Evolutionary conservation across 2,888 invertebrate genomes (phyloP).

Genomic region (Melieria omissa): DNA sequence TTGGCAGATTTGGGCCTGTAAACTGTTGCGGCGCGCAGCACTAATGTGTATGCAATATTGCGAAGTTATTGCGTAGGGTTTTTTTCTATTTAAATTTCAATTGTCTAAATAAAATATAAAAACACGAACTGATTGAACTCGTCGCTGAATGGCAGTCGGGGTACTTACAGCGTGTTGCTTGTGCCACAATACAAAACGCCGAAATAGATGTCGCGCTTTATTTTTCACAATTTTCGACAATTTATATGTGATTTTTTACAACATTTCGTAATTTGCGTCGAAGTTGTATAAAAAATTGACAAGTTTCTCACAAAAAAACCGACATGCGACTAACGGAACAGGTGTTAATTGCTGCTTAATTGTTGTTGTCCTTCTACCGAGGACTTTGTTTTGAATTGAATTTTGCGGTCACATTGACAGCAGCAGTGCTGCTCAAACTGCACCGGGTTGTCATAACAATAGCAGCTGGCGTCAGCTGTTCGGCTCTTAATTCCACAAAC

Average conservation of each 20-base stretch:
- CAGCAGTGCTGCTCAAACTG: background rate
- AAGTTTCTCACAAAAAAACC: background rate
- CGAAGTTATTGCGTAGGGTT: slow-evolving; percentile 25
- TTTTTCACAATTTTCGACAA: no score
- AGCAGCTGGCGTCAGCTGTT: background rate
- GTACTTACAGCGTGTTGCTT: no score
- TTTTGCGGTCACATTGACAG: background rate
- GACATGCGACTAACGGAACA: background rate
- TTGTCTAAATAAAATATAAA: slow-evolving; percentile 18
- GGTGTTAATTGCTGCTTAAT: background rate
- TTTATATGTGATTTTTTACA: no score
- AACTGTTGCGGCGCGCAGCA: background rate
- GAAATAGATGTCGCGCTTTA: no score
- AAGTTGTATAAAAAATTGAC: background rate
- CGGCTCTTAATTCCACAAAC: background rate
- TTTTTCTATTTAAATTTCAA: slow-evolving; percentile 19
- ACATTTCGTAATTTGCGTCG: no score
- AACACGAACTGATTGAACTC: background rate
- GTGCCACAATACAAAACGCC: no score
- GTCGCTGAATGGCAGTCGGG: no score
- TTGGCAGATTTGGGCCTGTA: slow-evolving; percentile 83
- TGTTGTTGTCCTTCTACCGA: background rate
- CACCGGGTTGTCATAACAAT: background rate
- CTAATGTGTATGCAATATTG: slow-evolving; percentile 8
- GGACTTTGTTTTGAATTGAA: background rate